A percentile compares a stretch with the other conserved stretches of the same genome.
Conservation (phyloP, 2,888 invertebrate genomes). For the Ligdia adustata region DNA sequence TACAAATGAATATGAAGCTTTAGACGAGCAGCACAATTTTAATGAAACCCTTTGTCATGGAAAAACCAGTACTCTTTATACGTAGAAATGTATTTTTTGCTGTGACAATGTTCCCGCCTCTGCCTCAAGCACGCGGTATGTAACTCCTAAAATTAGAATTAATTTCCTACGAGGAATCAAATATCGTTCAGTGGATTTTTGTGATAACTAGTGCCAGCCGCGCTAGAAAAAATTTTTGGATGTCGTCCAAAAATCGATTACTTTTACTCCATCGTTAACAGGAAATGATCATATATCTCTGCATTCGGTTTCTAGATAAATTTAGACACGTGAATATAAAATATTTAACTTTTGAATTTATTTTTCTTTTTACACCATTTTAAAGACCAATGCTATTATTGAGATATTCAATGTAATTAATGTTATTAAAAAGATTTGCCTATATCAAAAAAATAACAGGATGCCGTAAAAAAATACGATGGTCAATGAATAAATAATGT, state of each 20-base stretch:
- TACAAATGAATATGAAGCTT: constrained; percentile 19
- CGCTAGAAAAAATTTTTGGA: constrained; percentile 66
- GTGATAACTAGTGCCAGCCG: constrained; percentile 69
- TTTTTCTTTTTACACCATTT: constrained; percentile 28
- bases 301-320: constrained; percentile 49
- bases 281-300: constrained; percentile 64
- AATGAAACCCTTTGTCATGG: constrained; percentile 33
- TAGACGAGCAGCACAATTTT: constrained; percentile 27
- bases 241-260: constrained; percentile 76
- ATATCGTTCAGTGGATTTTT: constrained; percentile 60
- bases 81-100: constrained; percentile 19
- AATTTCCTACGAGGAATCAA: constrained; percentile 71
- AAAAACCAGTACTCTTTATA: constrained; percentile 19
- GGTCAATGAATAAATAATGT: neutral
- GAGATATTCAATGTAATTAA: constrained; percentile 34
- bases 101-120: constrained; percentile 35
- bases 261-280: constrained; percentile 69
- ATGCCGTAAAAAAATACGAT: too few relatives aligned
- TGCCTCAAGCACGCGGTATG: constrained; percentile 47
- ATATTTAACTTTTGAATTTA: constrained; percentile 40
- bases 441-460: too few relatives aligned
- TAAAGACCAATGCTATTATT: constrained; percentile 36
- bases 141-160: constrained; percentile 71
- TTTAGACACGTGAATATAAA: constrained; percentile 38
- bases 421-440: too few relatives aligned